Evolutionary conservation across 2,888 invertebrate species (phyloP), one percentile per base, ranked within the genome.

Genomic region (Tortricodes alternella): DNA sequence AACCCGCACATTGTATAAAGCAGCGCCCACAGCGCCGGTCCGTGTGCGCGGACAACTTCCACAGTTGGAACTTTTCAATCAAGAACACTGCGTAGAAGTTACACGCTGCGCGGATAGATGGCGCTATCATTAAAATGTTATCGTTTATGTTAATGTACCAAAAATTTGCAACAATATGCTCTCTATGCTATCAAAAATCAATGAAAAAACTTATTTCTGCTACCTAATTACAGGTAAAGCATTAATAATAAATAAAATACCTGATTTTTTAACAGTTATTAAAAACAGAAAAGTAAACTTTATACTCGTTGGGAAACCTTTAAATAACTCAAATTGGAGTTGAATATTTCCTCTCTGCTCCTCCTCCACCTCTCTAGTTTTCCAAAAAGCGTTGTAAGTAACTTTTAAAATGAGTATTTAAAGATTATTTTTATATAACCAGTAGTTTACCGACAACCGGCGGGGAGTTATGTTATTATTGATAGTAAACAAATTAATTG

Each of bases 381-480:
- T n/a, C n/a, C n/a, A n/a, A n/a, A n/a, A n/a, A n/a, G n/a, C n/a
- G n/a, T n/a, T n/a, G n/a, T n/a, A n/a, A n/a, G 27, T 43, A 18
- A 18, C 18, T 7, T 1, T 16, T 23, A n/a, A 27, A 6, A 16
- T 5, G 21, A 16, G 8, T 23, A 34, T 19, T 18, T 18, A 48
- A n/a, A 53, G n/a, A 53, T 53, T 53, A 53, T 53, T 53, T 53
- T 53, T 48, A 38, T 53, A 53, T n/a, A n/a, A n/a, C 38, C 32
- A 15, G 23, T 38, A 46, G 46, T 19, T 16, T 23, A 21, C 46
- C 21, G 39, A 7, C 9, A n/a, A n/a, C n/a, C n/a, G 21, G 18
- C 18, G 39, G 13, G 37, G 32, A 19, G 35, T 44, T 41, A 15
- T 50, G 21, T 21, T 41, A 27, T 11, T 43, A 18, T 43, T 23